A percentile compares a stretch with the other conserved stretches of the same genome.
phyloP scores from a whole-genome alignment of 2,797 vertebrate genomes.

The Phrynocephalus forsythii region DNA sequence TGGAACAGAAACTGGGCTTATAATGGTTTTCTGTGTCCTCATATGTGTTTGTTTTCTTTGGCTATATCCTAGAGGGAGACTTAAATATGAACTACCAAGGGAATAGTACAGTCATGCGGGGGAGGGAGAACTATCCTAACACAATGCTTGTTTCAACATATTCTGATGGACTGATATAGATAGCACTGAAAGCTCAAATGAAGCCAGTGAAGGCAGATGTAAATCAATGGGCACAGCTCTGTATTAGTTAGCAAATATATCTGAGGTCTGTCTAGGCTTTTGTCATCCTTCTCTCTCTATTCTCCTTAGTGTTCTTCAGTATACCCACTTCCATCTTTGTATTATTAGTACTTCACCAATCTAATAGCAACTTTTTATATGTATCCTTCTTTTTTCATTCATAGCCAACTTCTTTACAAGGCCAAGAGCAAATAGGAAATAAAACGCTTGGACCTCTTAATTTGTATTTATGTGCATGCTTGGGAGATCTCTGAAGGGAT shows the following conservation, averaged over 20 bases:
- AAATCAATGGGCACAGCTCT: not conserved
- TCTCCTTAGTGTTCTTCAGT: not conserved
- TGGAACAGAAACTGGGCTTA: not conserved
- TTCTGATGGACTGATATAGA: not conserved
- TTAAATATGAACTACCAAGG: not conserved
- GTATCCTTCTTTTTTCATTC: slow-evolving; percentile 20
- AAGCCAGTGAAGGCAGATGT: slow-evolving; percentile 13
- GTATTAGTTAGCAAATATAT: not conserved
- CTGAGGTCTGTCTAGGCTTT: not conserved
- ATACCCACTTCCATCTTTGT: not conserved
- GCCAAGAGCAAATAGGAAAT: slow-evolving; percentile 20
- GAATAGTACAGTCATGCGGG: not conserved
- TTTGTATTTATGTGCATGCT: slow-evolving; percentile 33
- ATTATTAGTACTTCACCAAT: not conserved
- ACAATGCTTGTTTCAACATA: not conserved
- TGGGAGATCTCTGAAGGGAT: slow-evolving; percentile 30
- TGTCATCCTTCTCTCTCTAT: not conserved
- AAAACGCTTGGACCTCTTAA: slow-evolving; percentile 4
- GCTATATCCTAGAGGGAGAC: not conserved
- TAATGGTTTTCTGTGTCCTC: not conserved
- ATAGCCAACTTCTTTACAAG: slow-evolving; percentile 41
- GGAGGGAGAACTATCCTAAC: too few species aligned
- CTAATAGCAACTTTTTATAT: not conserved
- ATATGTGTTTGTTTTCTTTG: not conserved
- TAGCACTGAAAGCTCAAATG: slow-evolving; percentile 4